These are phyloP conservation scores for Equus przewalskii DNA, from an alignment of 2,113 vertebrate genomes.

Conservation along the genomic window DNA sequence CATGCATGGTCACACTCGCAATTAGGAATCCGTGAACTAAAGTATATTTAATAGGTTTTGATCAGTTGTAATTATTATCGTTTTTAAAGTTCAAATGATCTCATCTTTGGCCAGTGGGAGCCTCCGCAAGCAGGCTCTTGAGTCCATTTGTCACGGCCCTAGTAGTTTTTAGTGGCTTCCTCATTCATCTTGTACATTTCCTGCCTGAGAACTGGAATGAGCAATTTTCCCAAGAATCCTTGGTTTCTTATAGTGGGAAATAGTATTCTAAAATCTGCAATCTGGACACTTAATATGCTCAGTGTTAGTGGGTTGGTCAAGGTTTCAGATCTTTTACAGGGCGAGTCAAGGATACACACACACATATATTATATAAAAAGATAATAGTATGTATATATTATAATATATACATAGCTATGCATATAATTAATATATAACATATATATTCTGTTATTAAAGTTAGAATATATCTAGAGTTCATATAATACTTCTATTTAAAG, in stretches of 20 bases:
- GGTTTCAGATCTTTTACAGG: background rate
- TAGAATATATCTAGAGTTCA: background rate
- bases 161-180: no score
- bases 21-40: background rate
- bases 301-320: background rate
- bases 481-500: background rate
- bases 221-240: background rate
- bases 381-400: background rate
- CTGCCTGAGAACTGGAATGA: background rate
- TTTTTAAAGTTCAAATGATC: background rate
- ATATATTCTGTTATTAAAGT: background rate
- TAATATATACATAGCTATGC: background rate
- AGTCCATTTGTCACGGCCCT: no score
- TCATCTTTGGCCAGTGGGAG: no score
- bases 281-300: background rate
- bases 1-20: background rate
- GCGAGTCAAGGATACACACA: background rate
- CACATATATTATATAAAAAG: background rate
- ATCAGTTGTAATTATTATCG: background rate
- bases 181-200: no score
- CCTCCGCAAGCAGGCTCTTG: no score
- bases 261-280: background rate
- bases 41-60: background rate
- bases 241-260: background rate
- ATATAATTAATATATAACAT: background rate